A percentile compares a stretch with the other conserved stretches of the same genome.
Conservation (phyloP, 2,113 vertebrate species). For the Emydocephalus ijimae region DNA sequence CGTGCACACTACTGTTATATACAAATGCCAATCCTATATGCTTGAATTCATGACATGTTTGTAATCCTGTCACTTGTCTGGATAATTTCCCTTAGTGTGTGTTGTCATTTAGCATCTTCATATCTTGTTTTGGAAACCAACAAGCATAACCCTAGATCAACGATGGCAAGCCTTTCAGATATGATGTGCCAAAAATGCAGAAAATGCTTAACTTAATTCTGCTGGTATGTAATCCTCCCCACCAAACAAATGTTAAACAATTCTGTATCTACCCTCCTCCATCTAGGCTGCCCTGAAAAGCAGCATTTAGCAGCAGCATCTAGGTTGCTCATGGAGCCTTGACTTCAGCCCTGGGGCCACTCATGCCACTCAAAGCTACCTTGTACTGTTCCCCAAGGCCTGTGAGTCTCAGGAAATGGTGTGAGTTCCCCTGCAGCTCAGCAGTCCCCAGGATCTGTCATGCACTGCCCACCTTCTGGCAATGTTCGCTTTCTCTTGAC, state of each 20-base stretch:
- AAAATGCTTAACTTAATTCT: not conserved
- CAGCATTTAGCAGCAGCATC: not conserved
- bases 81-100: not conserved
- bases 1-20: not conserved
- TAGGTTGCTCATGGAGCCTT: not conserved
- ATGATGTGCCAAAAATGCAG: not conserved
- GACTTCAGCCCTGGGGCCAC: not conserved
- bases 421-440: not conserved
- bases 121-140: not conserved
- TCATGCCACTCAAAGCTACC: not conserved
- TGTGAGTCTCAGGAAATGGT: not conserved
- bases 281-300: not conserved
- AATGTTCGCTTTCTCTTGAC: not conserved
- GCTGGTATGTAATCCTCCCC: not conserved
- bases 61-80: not conserved
- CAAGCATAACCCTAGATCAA: not conserved
- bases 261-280: not conserved
- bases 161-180: not conserved
- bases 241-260: not conserved
- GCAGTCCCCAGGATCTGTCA: not conserved
- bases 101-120: not conserved
- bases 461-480: not conserved
- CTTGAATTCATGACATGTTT: not conserved
- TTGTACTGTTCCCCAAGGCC: not conserved
- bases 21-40: not conserved